Conservation (phyloP, 2,888 invertebrate genomes). For the Zonitis immaculata region DNA sequence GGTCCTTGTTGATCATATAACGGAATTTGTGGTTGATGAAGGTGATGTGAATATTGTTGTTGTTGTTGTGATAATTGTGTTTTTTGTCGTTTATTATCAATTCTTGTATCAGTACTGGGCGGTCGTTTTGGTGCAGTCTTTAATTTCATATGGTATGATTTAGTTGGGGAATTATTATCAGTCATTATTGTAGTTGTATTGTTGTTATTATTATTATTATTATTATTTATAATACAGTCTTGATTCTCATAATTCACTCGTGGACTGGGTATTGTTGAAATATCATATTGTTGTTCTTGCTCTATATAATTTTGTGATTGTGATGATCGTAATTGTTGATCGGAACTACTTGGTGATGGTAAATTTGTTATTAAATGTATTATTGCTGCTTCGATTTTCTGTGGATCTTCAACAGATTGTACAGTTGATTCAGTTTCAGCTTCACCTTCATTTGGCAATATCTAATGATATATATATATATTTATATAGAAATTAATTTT, state of each 20-base stretch:
- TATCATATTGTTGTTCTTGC: slow-evolving; percentile 12
- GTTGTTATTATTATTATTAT: too few relatives aligned
- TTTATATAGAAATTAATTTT: too few relatives aligned
- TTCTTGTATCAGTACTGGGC: slow-evolving; percentile 30
- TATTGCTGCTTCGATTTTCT: slow-evolving; percentile 66
- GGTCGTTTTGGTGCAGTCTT: slow-evolving; percentile 37
- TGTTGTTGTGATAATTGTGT: slow-evolving; percentile 31
- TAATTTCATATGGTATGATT: slow-evolving; percentile 29
- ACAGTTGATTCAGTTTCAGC: slow-evolving; percentile 21
- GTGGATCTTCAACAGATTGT: slow-evolving; percentile 64
- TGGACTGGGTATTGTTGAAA: slow-evolving; percentile 24
- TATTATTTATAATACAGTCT: slow-evolving; percentile 39
- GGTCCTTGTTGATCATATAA: neutral
- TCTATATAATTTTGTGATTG: neutral
- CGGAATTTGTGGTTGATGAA: neutral
- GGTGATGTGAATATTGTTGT: slow-evolving; percentile 4
- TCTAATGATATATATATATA: neutral
- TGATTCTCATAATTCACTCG: slow-evolving; percentile 34
- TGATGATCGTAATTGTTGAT: slow-evolving; percentile 17
- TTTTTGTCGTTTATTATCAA: slow-evolving; percentile 32
- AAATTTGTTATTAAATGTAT: slow-evolving; percentile 61
- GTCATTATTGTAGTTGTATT: slow-evolving; percentile 12
- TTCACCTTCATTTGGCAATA: neutral
- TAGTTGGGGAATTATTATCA: slow-evolving; percentile 25
- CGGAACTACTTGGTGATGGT: slow-evolving; percentile 43